phyloP scores from a whole-genome alignment of 53 echinoderm and acorn worm species.

The Temnopleurus reevesii region DNA sequence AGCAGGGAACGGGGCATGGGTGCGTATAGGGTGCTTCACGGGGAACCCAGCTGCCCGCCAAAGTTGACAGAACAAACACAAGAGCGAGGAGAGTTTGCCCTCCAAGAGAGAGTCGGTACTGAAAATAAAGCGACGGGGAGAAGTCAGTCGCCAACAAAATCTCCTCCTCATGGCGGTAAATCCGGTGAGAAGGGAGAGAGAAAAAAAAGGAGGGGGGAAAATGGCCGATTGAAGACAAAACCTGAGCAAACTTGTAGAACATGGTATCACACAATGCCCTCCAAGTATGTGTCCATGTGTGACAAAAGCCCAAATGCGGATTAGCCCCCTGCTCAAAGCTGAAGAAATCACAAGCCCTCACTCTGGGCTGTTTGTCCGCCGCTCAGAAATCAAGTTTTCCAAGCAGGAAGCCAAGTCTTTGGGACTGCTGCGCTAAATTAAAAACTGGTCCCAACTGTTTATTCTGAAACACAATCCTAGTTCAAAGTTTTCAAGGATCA shows the following conservation, averaged over 20 bases:
- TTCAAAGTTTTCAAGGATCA: slow-evolving; percentile 46
- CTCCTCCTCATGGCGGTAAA: slow-evolving; percentile 42
- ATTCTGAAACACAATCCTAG: slow-evolving; percentile 45
- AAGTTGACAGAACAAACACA: slow-evolving; percentile 62
- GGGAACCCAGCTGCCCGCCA: slow-evolving; percentile 53
- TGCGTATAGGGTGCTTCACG: background rate
- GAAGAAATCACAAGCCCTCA: slow-evolving; percentile 59
- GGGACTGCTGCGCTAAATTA: slow-evolving; percentile 40
- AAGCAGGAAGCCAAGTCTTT: slow-evolving; percentile 42
- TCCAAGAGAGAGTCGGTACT: slow-evolving; percentile 28
- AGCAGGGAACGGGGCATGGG: background rate
- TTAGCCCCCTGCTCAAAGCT: slow-evolving; percentile 39
- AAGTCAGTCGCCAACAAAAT: slow-evolving; percentile 60
- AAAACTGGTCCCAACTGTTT: slow-evolving; percentile 49
- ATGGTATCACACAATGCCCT: slow-evolving; percentile 59
- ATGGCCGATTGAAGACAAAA: slow-evolving; percentile 15
- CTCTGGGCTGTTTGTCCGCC: slow-evolving; percentile 53
- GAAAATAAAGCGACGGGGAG: slow-evolving; percentile 42
- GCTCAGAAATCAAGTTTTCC: slow-evolving; percentile 52
- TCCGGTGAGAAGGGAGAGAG: background rate
- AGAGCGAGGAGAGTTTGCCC: slow-evolving; percentile 54
- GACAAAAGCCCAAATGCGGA: slow-evolving; percentile 39
- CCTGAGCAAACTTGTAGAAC: slow-evolving; percentile 42
- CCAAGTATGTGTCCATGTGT: slow-evolving; percentile 53
- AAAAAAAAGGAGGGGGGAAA: background rate